Percentiles rank a stretch among this genome's conserved stretches.
Evolutionary conservation across 2,113 vertebrate species (phyloP).

Genomic region (Megaceryle maxima): DNA sequence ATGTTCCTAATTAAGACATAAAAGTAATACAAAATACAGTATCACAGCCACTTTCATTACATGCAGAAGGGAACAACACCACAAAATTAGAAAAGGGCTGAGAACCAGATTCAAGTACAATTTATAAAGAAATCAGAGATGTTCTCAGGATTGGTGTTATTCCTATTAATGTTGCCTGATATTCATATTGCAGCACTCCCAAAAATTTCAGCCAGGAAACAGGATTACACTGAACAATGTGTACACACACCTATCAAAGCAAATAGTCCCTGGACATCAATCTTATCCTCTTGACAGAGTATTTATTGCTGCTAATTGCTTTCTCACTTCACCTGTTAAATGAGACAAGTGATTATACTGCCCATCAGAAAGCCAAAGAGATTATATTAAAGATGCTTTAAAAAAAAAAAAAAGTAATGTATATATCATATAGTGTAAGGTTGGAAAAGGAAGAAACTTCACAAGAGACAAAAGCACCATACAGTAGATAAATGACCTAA

Average conservation of each 20-base stretch:
- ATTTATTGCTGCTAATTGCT: not conserved
- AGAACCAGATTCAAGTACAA: not conserved
- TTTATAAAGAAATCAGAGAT: not conserved
- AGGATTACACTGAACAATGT: not conserved
- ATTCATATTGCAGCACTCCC: not conserved
- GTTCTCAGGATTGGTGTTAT: not conserved
- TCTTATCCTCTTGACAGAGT: not conserved
- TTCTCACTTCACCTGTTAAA: not conserved
- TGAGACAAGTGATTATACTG: not conserved
- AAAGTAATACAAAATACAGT: not conserved
- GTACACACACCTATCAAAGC: not conserved
- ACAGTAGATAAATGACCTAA: not conserved
- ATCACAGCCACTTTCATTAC: not conserved
- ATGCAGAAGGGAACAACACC: not conserved
- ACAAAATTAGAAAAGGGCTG: not conserved
- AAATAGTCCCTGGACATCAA: not conserved
- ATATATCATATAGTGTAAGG: not conserved
- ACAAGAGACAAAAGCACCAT: not conserved
- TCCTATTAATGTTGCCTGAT: not conserved
- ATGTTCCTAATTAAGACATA: not conserved
- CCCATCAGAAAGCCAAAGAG: not conserved
- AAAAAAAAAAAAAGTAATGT: not conserved
- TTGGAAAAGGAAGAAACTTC: not conserved
- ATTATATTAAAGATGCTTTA: not conserved
- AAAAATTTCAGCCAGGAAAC: not conserved